Percentiles rank a stretch among this genome's conserved stretches.
These are phyloP conservation scores for Muscicapa comitata DNA, from an alignment of 2,797 vertebrate genomes.

Conservation along the genomic window DNA sequence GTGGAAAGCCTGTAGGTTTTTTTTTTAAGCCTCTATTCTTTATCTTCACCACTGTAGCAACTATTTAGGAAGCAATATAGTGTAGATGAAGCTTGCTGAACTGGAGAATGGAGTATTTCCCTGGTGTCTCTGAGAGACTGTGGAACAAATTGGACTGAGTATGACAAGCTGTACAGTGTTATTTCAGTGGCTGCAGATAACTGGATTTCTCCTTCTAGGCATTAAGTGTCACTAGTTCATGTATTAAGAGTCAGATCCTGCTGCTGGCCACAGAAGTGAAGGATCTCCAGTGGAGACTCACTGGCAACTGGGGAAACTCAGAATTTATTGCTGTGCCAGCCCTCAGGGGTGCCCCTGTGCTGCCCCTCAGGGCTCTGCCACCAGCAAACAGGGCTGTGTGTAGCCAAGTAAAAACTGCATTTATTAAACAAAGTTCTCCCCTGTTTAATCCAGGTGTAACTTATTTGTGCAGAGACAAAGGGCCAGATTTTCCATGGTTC, in stretches of 20 bases:
- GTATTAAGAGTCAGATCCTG: neutral
- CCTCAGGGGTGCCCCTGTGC: neutral
- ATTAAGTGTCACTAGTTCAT: neutral
- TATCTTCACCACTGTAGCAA: neutral
- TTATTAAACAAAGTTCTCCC: neutral
- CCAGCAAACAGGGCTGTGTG: rapidly evolving
- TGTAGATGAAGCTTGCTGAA: slow-evolving; percentile 51
- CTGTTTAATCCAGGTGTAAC: neutral
- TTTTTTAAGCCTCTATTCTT: neutral
- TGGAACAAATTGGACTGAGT: slow-evolving; percentile 59
- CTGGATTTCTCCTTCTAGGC: slow-evolving; percentile 55
- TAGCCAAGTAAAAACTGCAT: neutral
- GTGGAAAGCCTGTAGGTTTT: neutral
- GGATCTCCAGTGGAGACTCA: neutral
- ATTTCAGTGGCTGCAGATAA: slow-evolving; percentile 54
- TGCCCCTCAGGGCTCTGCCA: neutral
- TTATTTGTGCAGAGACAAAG: neutral
- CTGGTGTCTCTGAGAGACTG: slow-evolving; percentile 42
- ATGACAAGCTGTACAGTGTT: slow-evolving; percentile 56
- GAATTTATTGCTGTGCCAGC: neutral
- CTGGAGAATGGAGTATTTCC: slow-evolving; percentile 59
- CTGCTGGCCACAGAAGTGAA: neutral
- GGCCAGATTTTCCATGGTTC: neutral
- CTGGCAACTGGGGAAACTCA: rapidly evolving
- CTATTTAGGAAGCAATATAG: slow-evolving; percentile 49